A percentile compares a stretch with the other conserved stretches of the same genome.
Conservation (phyloP, 2,113 vertebrate species). For the Rhinolophus sinicus region DNA sequence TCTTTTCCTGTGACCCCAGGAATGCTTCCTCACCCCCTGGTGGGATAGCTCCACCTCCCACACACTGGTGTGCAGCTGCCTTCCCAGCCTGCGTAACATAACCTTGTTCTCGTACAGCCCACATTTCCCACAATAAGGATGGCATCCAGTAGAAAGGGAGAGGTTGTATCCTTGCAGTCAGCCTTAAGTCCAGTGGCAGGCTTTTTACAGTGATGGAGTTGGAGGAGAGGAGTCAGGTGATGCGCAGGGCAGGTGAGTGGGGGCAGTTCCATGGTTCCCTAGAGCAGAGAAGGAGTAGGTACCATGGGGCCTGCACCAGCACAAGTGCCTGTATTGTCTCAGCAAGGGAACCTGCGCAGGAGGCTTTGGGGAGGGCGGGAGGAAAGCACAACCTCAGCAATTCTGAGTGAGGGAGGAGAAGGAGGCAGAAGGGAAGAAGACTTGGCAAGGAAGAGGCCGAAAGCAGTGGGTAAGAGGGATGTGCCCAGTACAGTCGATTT, state of each 20-base stretch:
- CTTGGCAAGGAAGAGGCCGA: not conserved
- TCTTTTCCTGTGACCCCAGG: not conserved
- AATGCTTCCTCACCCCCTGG: not conserved
- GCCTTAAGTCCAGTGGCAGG: not conserved
- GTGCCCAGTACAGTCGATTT: not conserved
- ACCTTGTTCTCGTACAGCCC: rapidly evolving
- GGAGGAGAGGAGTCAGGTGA: not conserved
- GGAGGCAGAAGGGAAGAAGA: not conserved
- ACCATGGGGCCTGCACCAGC: rapidly evolving
- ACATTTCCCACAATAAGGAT: not conserved
- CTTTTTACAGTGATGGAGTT: not conserved
- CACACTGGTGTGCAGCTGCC: not conserved
- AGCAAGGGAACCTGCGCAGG: not conserved
- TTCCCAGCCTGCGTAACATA: not conserved
- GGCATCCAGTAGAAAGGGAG: not conserved
- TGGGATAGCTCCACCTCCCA: not conserved
- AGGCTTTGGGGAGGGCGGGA: not conserved
- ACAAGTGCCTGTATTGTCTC: not conserved
- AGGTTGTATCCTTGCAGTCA: not conserved
- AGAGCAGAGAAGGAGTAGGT: not conserved
- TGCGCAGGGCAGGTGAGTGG: not conserved
- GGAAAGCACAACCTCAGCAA: not conserved
- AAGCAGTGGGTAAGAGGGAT: not conserved
- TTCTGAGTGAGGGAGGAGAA: conserved; percentile 8
- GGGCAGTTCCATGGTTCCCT: not conserved